A percentile compares a stretch with the other conserved stretches of the same genome.
phyloP scores from a whole-genome alignment of 2,797 vertebrate genomes.

The Arnoldichthys spilopterus region DNA sequence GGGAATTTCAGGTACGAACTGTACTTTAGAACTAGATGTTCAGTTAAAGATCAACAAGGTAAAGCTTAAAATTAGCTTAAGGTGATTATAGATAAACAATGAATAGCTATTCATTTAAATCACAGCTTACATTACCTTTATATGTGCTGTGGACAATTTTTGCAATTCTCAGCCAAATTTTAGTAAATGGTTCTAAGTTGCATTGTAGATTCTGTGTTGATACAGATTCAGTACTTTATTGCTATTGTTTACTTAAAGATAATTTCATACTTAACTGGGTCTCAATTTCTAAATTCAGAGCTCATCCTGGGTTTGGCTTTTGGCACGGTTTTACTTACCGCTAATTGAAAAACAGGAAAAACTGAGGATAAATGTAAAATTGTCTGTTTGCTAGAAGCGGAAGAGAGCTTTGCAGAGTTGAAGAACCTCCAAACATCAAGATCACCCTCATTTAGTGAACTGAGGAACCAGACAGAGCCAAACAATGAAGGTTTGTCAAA shows the following conservation, averaged over 20 bases:
- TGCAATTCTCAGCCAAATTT: background rate
- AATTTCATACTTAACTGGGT: background rate
- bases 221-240: too few relatives aligned
- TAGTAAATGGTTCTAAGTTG: background rate
- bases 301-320: background rate
- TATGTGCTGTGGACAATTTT: background rate
- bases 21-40: background rate
- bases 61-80: background rate
- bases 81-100: too few relatives aligned
- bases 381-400: conserved; percentile 49
- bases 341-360: too few relatives aligned
- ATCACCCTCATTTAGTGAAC: conserved; percentile 54
- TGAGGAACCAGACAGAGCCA: conserved; percentile 38
- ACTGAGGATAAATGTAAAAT: conserved; percentile 16
- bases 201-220: too few relatives aligned
- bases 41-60: background rate
- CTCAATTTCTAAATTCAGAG: background rate
- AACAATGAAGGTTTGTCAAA: conserved; percentile 54
- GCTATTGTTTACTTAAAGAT: background rate
- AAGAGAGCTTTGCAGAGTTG: conserved; percentile 56
- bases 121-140: background rate
- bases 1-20: background rate
- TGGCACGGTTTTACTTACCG: background rate
- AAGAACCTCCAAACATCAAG: conserved; percentile 53
- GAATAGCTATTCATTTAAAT: background rate